phyloP scores from a whole-genome alignment of 2,113 vertebrate species.

The Anhinga rufa region DNA sequence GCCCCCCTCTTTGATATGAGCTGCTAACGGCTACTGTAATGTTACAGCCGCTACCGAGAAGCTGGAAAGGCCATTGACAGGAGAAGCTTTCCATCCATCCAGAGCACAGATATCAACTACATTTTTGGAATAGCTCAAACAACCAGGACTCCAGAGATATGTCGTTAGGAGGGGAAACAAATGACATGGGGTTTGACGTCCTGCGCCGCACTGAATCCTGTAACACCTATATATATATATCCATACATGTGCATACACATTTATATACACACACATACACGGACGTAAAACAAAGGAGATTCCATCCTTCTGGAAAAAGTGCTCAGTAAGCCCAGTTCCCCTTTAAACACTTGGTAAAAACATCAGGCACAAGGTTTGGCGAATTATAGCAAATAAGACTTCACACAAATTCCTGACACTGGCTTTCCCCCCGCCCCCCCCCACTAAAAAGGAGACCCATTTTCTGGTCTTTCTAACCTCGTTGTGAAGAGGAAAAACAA shows the following conservation, averaged over 20 bases:
- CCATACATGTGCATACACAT: no score
- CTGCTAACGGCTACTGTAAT: background rate
- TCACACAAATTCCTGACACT: background rate
- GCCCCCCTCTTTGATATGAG: background rate
- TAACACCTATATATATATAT: background rate
- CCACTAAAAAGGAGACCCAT: fast-evolving
- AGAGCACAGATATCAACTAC: background rate
- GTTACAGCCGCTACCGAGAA: background rate
- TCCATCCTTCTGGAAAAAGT: background rate
- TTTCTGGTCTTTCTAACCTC: background rate
- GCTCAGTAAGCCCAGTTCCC: background rate
- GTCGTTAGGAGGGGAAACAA: background rate
- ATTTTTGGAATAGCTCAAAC: conserved; percentile 17
- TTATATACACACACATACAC: fast-evolving
- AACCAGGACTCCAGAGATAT: background rate
- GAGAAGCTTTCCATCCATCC: conserved; percentile 2
- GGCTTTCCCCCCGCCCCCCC: background rate
- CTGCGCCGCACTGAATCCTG: fast-evolving
- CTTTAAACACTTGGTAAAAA: background rate
- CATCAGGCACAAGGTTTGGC: background rate
- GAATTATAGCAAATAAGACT: background rate
- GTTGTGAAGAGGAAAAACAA: background rate
- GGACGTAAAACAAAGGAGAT: background rate
- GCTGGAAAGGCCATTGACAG: background rate
- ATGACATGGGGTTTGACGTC: background rate